Percentiles rank a stretch among this genome's conserved stretches.
phyloP scores from a whole-genome alignment of 2,888 invertebrate genomes.

The Acleris literana region DNA sequence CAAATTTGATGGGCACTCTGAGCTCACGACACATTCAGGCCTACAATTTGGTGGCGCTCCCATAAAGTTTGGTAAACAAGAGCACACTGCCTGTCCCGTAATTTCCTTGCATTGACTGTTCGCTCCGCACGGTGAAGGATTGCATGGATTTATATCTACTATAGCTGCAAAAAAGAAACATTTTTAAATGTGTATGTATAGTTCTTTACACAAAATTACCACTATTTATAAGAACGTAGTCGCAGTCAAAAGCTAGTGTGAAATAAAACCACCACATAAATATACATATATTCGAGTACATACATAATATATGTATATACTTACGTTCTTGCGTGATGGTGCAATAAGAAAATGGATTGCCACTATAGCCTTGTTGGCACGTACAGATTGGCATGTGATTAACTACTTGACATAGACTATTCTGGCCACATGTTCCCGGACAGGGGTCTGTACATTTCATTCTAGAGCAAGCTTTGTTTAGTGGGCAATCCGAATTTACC shows the following conservation, averaged over 20 bases:
- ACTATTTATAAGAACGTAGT: too few species aligned
- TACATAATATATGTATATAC: constrained; percentile 42
- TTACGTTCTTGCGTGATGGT: constrained; percentile 75
- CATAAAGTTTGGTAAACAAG: constrained; percentile 85
- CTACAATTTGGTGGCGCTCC: constrained; percentile 89
- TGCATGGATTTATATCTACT: constrained; percentile 64
- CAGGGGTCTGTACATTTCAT: constrained; percentile 91
- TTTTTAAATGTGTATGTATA: not conserved
- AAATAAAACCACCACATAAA: too few species aligned
- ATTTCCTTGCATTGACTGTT: constrained; percentile 90
- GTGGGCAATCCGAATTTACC: constrained; percentile 88
- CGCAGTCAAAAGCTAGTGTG: too few species aligned
- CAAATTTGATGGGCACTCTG: constrained; percentile 85
- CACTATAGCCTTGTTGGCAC: constrained; percentile 86
- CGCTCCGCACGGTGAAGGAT: constrained; percentile 87
- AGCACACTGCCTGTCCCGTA: constrained; percentile 88
- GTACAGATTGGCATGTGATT: constrained; percentile 89
- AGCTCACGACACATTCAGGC: constrained; percentile 88
- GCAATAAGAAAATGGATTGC: constrained; percentile 87
- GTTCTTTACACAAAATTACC: too few species aligned
- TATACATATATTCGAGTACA: too few species aligned
- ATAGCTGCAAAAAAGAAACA: constrained; percentile 50
- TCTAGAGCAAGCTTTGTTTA: constrained; percentile 87
- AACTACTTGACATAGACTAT: constrained; percentile 88
- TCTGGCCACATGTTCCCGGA: constrained; percentile 90